Conservation (phyloP, 2,888 invertebrate species). For the Tridacna gigas region DNA sequence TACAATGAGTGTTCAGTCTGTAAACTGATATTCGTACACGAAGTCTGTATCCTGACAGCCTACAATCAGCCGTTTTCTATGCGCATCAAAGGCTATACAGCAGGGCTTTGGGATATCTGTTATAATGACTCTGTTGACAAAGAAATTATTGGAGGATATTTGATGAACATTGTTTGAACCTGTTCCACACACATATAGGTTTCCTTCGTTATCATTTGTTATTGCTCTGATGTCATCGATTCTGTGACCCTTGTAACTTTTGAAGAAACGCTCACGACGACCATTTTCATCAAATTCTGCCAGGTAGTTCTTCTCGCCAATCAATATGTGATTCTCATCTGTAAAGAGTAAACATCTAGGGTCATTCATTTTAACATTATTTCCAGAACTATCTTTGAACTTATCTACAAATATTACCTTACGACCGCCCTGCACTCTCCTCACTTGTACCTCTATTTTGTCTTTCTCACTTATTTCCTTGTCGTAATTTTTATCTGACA, state of each 20-base stretch:
- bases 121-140: neutral
- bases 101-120: neutral
- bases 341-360: constrained; percentile 12
- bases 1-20: neutral
- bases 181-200: neutral
- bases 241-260: constrained; percentile 14
- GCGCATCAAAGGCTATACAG: neutral
- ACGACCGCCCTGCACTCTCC: neutral
- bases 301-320: constrained; percentile 12
- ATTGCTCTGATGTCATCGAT: constrained; percentile 2
- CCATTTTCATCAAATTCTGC: constrained; percentile 3
- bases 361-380: constrained; percentile 3
- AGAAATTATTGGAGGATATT: neutral
- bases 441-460: constrained; percentile 5
- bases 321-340: neutral
- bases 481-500: constrained; percentile 1
- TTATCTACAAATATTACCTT: neutral
- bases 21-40: constrained; percentile 2
- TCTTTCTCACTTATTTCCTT: neutral
- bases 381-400: neutral
- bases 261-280: constrained; percentile 8
- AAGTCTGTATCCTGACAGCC: neutral
- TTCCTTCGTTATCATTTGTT: constrained; percentile 8
- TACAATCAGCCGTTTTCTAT: constrained; percentile 8
- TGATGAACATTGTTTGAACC: constrained; percentile 10